Percentiles rank a stretch among this genome's conserved stretches.
Evolutionary conservation across 2,113 vertebrate species (phyloP).

Genomic region (Aegotheles bennettii): DNA sequence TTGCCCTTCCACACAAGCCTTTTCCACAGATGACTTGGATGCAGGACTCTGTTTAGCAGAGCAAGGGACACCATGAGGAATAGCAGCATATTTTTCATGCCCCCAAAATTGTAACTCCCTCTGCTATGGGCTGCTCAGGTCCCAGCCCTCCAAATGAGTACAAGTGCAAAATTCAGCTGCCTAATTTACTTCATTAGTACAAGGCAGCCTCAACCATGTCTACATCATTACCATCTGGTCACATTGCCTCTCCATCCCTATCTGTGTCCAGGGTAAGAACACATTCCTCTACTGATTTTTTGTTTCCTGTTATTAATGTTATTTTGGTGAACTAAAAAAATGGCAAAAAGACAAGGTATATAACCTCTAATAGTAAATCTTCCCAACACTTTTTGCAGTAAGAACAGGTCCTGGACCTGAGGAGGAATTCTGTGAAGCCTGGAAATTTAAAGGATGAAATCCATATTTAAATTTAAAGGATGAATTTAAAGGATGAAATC

Average conservation of each 20-base stretch:
- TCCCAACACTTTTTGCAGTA: not conserved
- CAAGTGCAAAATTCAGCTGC: not conserved
- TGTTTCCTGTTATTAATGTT: not conserved
- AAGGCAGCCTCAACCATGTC: not conserved
- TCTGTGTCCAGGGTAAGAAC: not conserved
- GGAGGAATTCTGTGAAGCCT: not conserved
- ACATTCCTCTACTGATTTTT: not conserved
- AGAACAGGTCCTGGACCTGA: not conserved
- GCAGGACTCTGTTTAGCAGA: not conserved
- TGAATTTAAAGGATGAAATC: not conserved
- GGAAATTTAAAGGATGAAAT: not conserved
- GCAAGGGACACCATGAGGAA: not conserved
- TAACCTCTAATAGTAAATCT: not conserved
- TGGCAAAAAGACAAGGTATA: not conserved
- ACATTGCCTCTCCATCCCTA: not conserved
- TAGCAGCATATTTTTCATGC: not conserved
- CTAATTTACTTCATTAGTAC: not conserved
- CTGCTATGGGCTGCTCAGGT: not conserved
- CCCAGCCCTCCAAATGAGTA: fast-evolving
- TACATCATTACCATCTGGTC: not conserved
- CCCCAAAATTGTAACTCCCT: not conserved
- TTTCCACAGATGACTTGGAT: not conserved
- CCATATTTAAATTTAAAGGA: not conserved
- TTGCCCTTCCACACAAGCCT: not conserved
- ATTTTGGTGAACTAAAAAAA: not conserved